Evolutionary conservation across 2,888 invertebrate genomes (phyloP), one percentile per base, ranked within the genome.

Genomic region (Asteroscopus sphinx): DNA sequence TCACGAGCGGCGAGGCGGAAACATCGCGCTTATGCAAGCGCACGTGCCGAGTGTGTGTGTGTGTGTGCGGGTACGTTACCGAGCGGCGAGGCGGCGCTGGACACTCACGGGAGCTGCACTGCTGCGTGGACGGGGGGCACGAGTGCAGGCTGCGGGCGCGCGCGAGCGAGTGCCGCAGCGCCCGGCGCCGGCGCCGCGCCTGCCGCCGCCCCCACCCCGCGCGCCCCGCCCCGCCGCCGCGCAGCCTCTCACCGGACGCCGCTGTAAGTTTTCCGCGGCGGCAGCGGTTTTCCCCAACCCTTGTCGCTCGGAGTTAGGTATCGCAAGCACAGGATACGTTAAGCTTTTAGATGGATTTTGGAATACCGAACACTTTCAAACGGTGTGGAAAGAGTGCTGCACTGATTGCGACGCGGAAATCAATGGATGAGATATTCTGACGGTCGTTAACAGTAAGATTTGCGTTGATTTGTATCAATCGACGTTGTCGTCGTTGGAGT

Each of bases 61-160:
- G 72, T 57, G 72, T 65, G 77, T 73, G 79, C 76, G 81, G 76
- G 89, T 88, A 89, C 88, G 82, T 88, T 86, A 88, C 89, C 90
- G 83, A 80, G 73, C 68, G 63, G 54, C 41, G 68, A 17, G 37
- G 52, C 47, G 46, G 71, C 52, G 61, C 73, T 72, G 72, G 77
- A 65, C 70, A 83, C 82, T 72, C 52, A 80, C 81, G 80, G 82
- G 81, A 80, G 77, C 76, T 72, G 80, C 73, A 56, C 74, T 58
- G 73, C 65, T 68, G 68, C 63, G 59, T 47, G 65, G 48, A 51
- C 77, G 69, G 76, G 67, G 79, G 83, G 83, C 87, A 84, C 92
- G 92, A 79, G 89, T 84, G 87, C 64, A 82, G 84, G 83, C 77
- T 66, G 72, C 75, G 87, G 82, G 82, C 85, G 88, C 88, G 86